A percentile compares a stretch with the other conserved stretches of the same genome.
phyloP scores from a whole-genome alignment of 2,888 invertebrate species.

The Timema cristinae region DNA sequence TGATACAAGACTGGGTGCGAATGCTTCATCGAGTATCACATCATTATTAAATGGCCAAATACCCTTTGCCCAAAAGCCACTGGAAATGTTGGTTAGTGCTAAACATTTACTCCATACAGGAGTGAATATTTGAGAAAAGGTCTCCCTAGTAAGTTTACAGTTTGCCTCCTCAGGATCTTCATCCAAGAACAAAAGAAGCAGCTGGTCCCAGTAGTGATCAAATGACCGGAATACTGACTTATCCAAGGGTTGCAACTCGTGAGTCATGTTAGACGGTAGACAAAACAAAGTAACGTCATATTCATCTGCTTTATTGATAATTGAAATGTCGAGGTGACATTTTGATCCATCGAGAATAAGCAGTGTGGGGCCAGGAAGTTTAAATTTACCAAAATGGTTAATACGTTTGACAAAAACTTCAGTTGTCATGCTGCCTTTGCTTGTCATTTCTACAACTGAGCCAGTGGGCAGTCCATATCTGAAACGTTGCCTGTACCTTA shows the following conservation, averaged over 20 bases:
- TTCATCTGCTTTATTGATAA: neutral
- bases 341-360: neutral
- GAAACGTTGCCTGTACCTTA: neutral
- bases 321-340: neutral
- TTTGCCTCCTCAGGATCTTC: slow-evolving; percentile 8
- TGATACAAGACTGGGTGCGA: neutral
- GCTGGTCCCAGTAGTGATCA: neutral
- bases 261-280: slow-evolving; percentile 8
- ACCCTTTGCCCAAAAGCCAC: neutral
- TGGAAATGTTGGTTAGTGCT: slow-evolving; percentile 6
- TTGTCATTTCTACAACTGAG: slow-evolving; percentile 11
- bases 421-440: neutral
- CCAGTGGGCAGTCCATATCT: neutral
- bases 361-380: neutral
- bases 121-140: neutral
- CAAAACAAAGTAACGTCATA: slow-evolving; percentile 1
- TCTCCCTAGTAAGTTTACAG: neutral
- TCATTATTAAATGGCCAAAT: neutral
- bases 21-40: neutral
- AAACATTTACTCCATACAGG: slow-evolving; percentile 5
- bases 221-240: slow-evolving; percentile 6
- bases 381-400: neutral
- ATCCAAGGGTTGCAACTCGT: neutral
- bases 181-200: neutral
- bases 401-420: neutral